Evolutionary conservation across 2,888 invertebrate species (phyloP).

Genomic region (Rotaria macrura): DNA sequence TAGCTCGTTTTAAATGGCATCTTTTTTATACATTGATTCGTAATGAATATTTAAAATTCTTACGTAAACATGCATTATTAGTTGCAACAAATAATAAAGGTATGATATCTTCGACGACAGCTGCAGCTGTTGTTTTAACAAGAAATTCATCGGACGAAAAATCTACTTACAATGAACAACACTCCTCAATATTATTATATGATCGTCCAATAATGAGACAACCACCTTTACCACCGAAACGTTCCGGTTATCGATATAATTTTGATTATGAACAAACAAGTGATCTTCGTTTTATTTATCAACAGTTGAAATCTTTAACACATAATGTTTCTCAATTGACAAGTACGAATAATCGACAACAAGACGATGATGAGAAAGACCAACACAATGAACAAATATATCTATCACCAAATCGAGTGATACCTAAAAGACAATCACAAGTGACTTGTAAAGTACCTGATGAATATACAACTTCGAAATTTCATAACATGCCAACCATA

Average conservation of each 20-base stretch:
- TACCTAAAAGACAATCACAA: neutral
- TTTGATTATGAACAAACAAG: constrained; percentile 20
- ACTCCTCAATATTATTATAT: neutral
- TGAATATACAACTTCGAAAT: neutral
- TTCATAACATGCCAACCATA: neutral
- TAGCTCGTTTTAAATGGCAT: constrained; percentile 25
- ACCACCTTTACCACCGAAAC: neutral
- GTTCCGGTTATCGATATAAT: constrained; percentile 18
- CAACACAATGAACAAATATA: neutral
- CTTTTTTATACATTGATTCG: constrained; percentile 26
- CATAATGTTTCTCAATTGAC: neutral
- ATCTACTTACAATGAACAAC: neutral
- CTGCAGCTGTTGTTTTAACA: neutral
- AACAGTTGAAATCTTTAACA: constrained; percentile 18
- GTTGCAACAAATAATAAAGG: neutral
- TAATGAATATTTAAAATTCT: constrained; percentile 21
- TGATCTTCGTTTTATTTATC: constrained; percentile 8
- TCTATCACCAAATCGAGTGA: neutral
- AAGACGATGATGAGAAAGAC: neutral
- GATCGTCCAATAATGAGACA: neutral
- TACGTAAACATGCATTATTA: constrained; percentile 16
- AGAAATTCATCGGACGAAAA: neutral
- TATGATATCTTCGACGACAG: neutral
- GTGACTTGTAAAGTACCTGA: neutral
- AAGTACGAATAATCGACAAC: neutral